phyloP scores from a whole-genome alignment of 2,113 vertebrate genomes.

The Acrocephalus arundinaceus region DNA sequence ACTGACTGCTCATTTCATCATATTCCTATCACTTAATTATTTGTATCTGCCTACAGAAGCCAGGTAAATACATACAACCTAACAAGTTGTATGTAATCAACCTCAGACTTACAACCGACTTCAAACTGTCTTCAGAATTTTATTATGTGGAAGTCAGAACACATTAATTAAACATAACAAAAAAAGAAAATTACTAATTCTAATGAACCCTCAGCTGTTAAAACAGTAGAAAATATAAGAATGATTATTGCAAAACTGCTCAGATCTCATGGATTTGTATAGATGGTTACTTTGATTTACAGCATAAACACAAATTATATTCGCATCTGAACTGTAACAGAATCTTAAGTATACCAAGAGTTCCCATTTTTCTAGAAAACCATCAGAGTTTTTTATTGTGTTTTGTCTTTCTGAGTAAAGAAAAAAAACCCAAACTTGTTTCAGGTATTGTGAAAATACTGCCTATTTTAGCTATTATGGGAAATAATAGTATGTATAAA shows the following conservation, averaged over 20 bases:
- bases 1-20: neutral
- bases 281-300: neutral
- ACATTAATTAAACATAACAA: neutral
- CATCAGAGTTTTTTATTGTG: neutral
- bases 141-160: neutral
- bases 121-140: neutral
- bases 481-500: constrained; percentile 27
- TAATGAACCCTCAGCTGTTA: neutral
- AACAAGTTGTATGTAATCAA: neutral
- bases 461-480: neutral
- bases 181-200: neutral
- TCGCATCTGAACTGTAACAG: neutral
- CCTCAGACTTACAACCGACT: neutral
- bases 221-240: neutral
- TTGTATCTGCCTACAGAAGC: neutral
- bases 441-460: neutral
- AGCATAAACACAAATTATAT: neutral
- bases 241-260: neutral
- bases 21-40: neutral
- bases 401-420: neutral
- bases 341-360: neutral
- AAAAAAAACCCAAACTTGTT: neutral
- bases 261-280: neutral
- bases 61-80: neutral
- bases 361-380: neutral